These are phyloP conservation scores for Monochamus alternatus DNA, from an alignment of 2,888 invertebrate genomes.

Conservation along the genomic window DNA sequence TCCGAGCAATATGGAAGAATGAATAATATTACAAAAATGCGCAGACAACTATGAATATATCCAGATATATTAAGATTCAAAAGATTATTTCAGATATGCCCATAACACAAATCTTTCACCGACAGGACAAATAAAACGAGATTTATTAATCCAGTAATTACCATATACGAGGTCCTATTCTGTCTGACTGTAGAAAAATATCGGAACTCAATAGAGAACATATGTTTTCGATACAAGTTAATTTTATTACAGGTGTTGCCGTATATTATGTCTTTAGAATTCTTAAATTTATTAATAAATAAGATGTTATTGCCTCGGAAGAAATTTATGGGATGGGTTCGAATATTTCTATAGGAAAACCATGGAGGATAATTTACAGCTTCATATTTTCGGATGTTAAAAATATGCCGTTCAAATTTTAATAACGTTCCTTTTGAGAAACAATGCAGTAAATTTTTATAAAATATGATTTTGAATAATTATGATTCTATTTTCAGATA, in stretches of 20 bases:
- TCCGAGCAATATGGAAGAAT: too few relatives aligned
- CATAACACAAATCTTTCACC: neutral
- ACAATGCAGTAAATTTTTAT: too few relatives aligned
- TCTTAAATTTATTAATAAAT: neutral
- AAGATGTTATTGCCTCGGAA: neutral
- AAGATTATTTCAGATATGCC: neutral
- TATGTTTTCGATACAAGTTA: neutral
- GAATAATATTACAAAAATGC: too few relatives aligned
- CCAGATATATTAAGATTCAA: too few relatives aligned
- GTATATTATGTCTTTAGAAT: neutral
- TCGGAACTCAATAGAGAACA: neutral
- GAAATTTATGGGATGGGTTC: neutral
- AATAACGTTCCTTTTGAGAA: too few relatives aligned
- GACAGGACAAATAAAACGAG: neutral
- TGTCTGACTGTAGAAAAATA: neutral
- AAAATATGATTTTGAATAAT: too few relatives aligned
- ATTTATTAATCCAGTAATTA: constrained; percentile 7
- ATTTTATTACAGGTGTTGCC: neutral
- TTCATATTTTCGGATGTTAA: too few relatives aligned
- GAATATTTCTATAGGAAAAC: too few relatives aligned
- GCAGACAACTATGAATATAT: too few relatives aligned
- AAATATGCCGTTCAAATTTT: too few relatives aligned
- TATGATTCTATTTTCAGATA: too few relatives aligned
- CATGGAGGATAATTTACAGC: neutral
- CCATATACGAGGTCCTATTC: neutral